Base-by-base conservation (phyloP, 2,888 invertebrate species). In the Meiosimyza decipiens region DNA sequence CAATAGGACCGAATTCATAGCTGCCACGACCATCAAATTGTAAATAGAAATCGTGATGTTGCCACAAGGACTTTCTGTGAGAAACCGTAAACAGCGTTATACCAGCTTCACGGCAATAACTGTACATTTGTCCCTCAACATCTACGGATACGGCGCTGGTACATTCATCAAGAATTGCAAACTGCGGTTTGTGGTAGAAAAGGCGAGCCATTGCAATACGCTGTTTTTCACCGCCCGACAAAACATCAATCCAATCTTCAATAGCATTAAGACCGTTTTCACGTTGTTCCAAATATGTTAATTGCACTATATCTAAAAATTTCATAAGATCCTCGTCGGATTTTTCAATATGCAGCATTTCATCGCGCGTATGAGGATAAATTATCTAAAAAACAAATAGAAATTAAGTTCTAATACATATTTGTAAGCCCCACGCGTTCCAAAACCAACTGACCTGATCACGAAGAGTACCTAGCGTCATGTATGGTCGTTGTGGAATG, bases 121-220 rank as follows among this genome's bases (percentile, higher is more conserved):
- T 93, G 85, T 99, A 99, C 95, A 99, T 98, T 78, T 92, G 93
- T 47, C 97, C 98, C 86, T 99, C 99, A 0, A 99, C 99, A 86
- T 99, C 99, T 0, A 99, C 96, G 65, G 97, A 98, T 0, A 99
- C 99, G 0, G 99, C 99, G 85, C 97, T 97, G 1, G 99, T 99
- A 85, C 99, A 99, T 87, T 99, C 99, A 84, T 99, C 99, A 79
- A 99, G 89, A 82, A 99, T 99, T 13, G 99, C 99, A 89, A 99
- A 99, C 88, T 98, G 98, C 0, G 99, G 99, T 84, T 92, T 92
- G 87, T 99, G 98, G 88, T 99, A 99, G 88, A 99, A 98, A 76
- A 99, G 89, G 16, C 98, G 91, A 15, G 98, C 97, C 98, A 99
- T 99, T 90, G 99, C 99, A 80, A 99, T 93, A 83, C 99, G 89